These are phyloP conservation scores for Rhopilema esculentum DNA, from an alignment of 30 jellyfish, hydroid and myxozoan genomes.

Conservation along the genomic window DNA sequence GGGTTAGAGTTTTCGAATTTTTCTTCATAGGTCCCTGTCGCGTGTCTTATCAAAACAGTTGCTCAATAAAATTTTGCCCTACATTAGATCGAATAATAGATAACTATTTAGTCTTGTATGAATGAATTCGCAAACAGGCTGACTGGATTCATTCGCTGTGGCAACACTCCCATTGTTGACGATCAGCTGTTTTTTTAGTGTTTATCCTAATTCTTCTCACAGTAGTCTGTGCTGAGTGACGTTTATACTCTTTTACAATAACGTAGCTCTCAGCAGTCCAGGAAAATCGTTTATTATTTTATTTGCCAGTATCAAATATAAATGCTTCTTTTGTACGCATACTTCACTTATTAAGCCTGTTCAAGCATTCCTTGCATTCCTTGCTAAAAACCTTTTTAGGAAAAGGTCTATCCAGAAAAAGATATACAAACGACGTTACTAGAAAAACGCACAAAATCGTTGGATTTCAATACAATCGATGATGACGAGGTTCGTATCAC, in stretches of 20 bases:
- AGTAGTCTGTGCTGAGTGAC: not conserved
- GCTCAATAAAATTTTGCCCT: no score
- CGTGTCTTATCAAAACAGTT: no score
- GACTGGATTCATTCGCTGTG: no score
- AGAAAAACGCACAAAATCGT: slow-evolving; percentile 59
- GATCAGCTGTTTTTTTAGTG: not conserved
- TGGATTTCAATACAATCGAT: slow-evolving; percentile 45
- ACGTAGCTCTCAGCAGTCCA: not conserved
- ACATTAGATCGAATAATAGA: no score
- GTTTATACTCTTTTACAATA: not conserved
- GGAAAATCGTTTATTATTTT: not conserved
- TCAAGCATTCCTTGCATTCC: not conserved
- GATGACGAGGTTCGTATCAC: slow-evolving; percentile 53
- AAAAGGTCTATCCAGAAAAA: slow-evolving; percentile 59
- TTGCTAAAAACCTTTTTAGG: slow-evolving; percentile 13
- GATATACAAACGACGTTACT: slow-evolving; percentile 2
- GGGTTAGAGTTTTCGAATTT: no score
- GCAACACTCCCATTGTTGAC: not conserved
- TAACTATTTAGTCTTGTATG: no score
- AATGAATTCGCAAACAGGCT: no score
- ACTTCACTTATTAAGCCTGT: no score
- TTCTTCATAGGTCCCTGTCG: no score
- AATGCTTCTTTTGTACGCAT: no score
- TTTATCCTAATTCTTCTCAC: not conserved
- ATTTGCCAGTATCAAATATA: not conserved